Conservation (phyloP, 2,797 vertebrate species). For the Lemur catta region DNA sequence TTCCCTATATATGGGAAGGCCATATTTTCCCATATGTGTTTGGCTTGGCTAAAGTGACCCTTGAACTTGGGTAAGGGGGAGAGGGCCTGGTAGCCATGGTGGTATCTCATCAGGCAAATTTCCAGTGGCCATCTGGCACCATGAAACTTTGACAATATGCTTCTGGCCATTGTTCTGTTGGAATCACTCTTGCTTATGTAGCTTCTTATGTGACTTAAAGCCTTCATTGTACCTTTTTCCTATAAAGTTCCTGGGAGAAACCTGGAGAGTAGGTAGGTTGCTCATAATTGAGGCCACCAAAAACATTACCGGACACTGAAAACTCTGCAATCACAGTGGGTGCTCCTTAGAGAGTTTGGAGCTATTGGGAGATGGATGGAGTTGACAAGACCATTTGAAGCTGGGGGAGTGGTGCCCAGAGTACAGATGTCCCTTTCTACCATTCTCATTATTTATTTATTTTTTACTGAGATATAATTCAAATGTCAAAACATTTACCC, state of each 20-base stretch:
- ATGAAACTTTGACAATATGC: not conserved
- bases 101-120: not conserved
- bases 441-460: not conserved
- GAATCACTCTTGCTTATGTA: not conserved
- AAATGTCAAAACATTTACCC: not conserved
- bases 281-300: not conserved
- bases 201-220: not conserved
- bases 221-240: not conserved
- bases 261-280: not conserved
- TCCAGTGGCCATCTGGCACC: not conserved
- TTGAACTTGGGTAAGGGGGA: not conserved
- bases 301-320: not conserved
- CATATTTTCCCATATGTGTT: not conserved
- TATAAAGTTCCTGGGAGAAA: not conserved
- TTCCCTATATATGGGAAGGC: not conserved
- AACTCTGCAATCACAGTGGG: not conserved
- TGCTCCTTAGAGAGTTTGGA: not conserved
- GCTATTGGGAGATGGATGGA: not conserved
- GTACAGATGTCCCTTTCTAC: not conserved
- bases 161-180: not conserved
- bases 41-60: not conserved
- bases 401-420: not conserved
- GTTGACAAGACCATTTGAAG: not conserved
- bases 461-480: not conserved
- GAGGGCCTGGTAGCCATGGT: not conserved